phyloP scores from a whole-genome alignment of 2,888 invertebrate genomes.

The Litoditis marina region DNA sequence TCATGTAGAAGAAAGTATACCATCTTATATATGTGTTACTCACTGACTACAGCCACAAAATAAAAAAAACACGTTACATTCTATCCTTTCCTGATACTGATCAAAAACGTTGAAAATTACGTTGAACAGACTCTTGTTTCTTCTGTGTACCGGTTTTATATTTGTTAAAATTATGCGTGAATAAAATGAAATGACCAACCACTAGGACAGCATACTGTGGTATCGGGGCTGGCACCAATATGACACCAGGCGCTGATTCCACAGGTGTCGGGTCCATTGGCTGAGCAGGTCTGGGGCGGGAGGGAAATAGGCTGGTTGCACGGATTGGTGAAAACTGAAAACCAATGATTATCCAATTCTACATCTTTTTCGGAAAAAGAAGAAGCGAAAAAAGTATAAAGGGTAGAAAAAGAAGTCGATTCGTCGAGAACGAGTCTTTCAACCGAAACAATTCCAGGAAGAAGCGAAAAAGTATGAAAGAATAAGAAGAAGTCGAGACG shows the following conservation, averaged over 20 bases:
- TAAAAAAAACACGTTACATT: no score
- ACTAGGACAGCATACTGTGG: conserved; percentile 57
- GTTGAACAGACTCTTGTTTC: no score
- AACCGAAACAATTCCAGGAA: conserved; percentile 1
- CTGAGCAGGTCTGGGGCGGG: conserved; percentile 41
- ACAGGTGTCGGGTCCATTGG: conserved; percentile 35
- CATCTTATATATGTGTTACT: no score
- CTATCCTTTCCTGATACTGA: no score
- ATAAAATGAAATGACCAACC: conserved; percentile 23
- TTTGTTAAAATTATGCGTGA: neutral
- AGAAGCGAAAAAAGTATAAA: no score
- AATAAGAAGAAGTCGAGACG: conserved; percentile 1
- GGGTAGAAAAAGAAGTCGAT: no score
- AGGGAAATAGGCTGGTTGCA: conserved; percentile 48
- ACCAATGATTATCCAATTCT: neutral
- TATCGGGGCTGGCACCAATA: conserved; percentile 51
- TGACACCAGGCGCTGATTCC: conserved; percentile 54
- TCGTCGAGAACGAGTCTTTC: no score
- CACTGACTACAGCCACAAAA: no score
- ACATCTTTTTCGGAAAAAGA: neutral
- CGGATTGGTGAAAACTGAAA: conserved; percentile 55
- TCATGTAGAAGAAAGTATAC: no score
- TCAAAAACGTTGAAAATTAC: no score
- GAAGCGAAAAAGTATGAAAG: neutral
- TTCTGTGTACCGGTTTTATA: no score